These are phyloP conservation scores for Mycetomoellerius zeteki DNA, from an alignment of 1,140 invertebrate genomes.

Conservation along the genomic window DNA sequence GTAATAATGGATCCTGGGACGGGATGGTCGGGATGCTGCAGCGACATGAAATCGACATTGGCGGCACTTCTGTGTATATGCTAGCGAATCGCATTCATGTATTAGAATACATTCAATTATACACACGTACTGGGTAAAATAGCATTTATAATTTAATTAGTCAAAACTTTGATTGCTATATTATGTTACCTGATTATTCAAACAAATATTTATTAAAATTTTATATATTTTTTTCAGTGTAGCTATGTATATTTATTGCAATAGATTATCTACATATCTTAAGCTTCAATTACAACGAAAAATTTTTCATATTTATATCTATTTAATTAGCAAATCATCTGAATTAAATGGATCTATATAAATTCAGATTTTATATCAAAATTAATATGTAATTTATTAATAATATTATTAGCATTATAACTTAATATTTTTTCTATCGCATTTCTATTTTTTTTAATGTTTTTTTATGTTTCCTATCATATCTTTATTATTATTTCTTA, in stretches of 20 bases:
- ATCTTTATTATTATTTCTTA: not conserved
- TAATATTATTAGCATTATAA: no score
- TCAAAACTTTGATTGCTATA: not conserved
- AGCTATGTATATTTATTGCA: no score
- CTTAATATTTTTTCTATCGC: no score
- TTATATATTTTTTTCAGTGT: no score
- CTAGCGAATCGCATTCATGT: slow-evolving; percentile 87
- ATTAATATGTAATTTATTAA: no score
- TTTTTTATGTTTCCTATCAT: not conserved
- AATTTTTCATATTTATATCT: no score
- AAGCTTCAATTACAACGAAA: no score
- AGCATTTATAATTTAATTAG: not conserved
- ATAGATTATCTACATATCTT: no score
- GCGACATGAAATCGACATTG: slow-evolving; percentile 88
- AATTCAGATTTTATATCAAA: no score
- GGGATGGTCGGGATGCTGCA: slow-evolving; percentile 89
- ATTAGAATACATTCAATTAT: slow-evolving; percentile 89
- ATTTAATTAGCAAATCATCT: no score
- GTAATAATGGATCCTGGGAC: slow-evolving; percentile 86
- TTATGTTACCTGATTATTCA: not conserved
- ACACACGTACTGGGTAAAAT: slow-evolving; percentile 86
- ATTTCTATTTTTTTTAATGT: no score
- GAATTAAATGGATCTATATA: no score
- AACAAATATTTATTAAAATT: not conserved
- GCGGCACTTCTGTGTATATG: slow-evolving; percentile 89